Evolutionary conservation across 2,888 invertebrate genomes (phyloP).

Genomic region (Netelia fuscicornis): DNA sequence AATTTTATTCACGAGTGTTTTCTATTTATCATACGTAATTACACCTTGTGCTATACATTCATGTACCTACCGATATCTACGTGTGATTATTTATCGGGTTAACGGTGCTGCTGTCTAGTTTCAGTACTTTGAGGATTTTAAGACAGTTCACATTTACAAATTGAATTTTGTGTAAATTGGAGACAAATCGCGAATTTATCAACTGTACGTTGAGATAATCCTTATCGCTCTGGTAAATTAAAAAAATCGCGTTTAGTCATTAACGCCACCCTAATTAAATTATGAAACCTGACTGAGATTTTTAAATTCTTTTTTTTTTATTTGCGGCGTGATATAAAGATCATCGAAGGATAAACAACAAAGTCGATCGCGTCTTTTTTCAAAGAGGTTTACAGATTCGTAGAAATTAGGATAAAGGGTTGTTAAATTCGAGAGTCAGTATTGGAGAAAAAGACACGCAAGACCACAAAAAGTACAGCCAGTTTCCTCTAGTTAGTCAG

Average conservation of each 20-base stretch:
- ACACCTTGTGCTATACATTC: constrained; percentile 53
- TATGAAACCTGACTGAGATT: no score
- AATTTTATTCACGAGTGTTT: constrained; percentile 40
- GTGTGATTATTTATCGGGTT: constrained; percentile 27
- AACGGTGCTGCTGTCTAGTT: constrained; percentile 43
- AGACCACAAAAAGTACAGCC: background rate
- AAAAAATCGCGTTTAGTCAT: no score
- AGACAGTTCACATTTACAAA: background rate
- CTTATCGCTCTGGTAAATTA: no score
- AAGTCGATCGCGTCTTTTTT: background rate
- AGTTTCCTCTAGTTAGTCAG: background rate
- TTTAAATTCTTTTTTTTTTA: no score
- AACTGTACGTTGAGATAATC: no score
- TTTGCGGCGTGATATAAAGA: background rate
- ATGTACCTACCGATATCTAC: constrained; percentile 5
- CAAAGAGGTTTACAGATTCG: background rate
- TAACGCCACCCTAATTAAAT: no score
- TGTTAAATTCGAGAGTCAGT: background rate
- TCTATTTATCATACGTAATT: constrained; percentile 46
- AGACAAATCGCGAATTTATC: background rate
- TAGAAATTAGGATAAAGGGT: background rate
- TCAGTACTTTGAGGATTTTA: constrained; percentile 15
- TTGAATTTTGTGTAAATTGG: background rate
- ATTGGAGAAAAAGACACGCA: background rate
- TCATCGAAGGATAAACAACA: background rate